Base-by-base conservation (phyloP, 2,888 invertebrate species). In the Andricus curvator region DNA sequence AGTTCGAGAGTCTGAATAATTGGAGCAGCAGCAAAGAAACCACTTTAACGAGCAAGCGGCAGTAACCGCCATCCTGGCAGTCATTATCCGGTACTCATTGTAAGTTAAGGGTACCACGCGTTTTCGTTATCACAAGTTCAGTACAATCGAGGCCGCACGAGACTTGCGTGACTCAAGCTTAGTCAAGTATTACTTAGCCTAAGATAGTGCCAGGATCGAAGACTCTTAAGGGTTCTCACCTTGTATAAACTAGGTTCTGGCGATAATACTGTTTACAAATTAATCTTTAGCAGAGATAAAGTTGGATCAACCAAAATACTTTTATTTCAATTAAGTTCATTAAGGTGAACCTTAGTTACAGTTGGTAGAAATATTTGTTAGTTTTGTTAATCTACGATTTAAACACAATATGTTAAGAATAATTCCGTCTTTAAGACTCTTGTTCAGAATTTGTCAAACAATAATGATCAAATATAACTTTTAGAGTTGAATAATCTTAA, bases 131-230 rank as follows among this genome's bases (percentile, higher is more conserved):
- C 86, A 82, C 78, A 81, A 81, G 81, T 84, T 83, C 81, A 86
- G 86, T 86, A 86, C 82, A 86, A 82, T 83, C 86, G 84, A 86
- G 86, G 87, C 82, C 85, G 83, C 81, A 67, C 41, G 82, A 84
- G 78, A 80, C 74, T 87, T 86, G 87, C 87, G 86, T 86, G 86
- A 86, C 85, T 85, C 66, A 20, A 77, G 51, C 79, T 80, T 56
- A 29, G 48, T 70, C 56, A 48, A 70, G 48, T 70, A 70, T 9
- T 51, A 70, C 68, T 70, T 70, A 48, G 17, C 4, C 48, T 15
- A 70, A n/a, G 70, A 70, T 70, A 70, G 9, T 44, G 20, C 48
- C 51, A 48, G 20, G 29, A 70, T 70, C 51, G 51, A 70, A 56
- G n/a, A 62, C 25, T 22, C 56, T n/a, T 62, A 13, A 62, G 60